phyloP scores from a whole-genome alignment of 2,888 invertebrate species.

The Chouioia cunea region DNA sequence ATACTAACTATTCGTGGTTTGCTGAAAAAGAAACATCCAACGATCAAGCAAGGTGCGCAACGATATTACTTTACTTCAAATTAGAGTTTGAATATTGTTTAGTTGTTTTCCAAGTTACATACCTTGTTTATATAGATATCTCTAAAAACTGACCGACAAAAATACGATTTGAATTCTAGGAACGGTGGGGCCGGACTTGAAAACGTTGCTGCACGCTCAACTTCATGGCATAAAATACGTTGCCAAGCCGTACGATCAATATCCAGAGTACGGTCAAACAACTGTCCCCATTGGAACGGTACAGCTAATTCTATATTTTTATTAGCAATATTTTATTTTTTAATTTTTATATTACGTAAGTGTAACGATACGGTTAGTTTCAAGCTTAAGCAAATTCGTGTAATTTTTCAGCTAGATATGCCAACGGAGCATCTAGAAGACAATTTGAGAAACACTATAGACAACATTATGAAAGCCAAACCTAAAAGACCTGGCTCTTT shows the following conservation, averaged over 20 bases:
- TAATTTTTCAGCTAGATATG: conserved; percentile 78
- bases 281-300: conserved; percentile 80
- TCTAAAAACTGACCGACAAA: no score
- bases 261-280: conserved; percentile 79
- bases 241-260: conserved; percentile 76
- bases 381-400: conserved; percentile 2
- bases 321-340: conserved; percentile 20
- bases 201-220: conserved; percentile 75
- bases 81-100: no score
- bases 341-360: conserved; percentile 22
- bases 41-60: conserved; percentile 68
- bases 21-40: conserved; percentile 82
- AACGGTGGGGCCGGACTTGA: conserved; percentile 77
- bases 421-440: conserved; percentile 77
- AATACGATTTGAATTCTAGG: conserved; percentile 67
- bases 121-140: no score
- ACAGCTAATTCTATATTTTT: conserved; percentile 50
- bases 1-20: conserved; percentile 82
- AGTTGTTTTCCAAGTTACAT: no score
- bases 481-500: conserved; percentile 80
- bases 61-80: conserved; percentile 15
- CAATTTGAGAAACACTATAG: conserved; percentile 77
- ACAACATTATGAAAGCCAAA: conserved; percentile 75
- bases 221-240: conserved; percentile 79
- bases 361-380: conserved; percentile 18